Percentiles rank a stretch among this genome's conserved stretches.
These are phyloP conservation scores for Agonopterix subpropinquella DNA, from an alignment of 2,888 invertebrate genomes.

Conservation along the genomic window DNA sequence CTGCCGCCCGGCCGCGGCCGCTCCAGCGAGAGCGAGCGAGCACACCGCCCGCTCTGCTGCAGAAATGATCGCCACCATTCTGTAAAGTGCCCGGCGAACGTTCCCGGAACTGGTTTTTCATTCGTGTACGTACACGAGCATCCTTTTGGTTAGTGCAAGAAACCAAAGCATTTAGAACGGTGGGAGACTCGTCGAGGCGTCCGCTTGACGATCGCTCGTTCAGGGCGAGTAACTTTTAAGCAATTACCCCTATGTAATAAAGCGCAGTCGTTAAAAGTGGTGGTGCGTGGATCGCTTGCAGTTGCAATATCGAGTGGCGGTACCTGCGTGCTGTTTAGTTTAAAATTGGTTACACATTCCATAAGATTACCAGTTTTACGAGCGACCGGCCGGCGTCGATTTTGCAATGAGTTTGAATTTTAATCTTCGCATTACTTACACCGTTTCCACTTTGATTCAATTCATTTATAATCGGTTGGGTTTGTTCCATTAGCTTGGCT, in stretches of 20 bases:
- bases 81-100: neutral
- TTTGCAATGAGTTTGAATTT: slow-evolving; percentile 10
- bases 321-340: slow-evolving; percentile 27
- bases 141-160: slow-evolving; percentile 9
- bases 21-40: slow-evolving; percentile 4
- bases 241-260: too few relatives aligned
- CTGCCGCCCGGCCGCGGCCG: too few relatives aligned
- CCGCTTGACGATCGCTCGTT: neutral
- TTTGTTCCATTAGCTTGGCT: slow-evolving; percentile 5
- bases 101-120: slow-evolving; percentile 21
- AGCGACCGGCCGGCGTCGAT: slow-evolving; percentile 6
- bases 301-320: slow-evolving; percentile 12
- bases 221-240: too few relatives aligned
- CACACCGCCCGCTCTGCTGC: slow-evolving; percentile 6
- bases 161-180: neutral
- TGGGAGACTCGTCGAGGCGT: neutral
- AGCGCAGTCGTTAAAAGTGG: too few relatives aligned
- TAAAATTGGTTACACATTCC: slow-evolving; percentile 40
- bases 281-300: neutral
- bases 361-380: slow-evolving; percentile 30
- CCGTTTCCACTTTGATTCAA: neutral
- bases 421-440: slow-evolving; percentile 12
- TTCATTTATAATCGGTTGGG: slow-evolving; percentile 2
- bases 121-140: slow-evolving; percentile 4
- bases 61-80: slow-evolving; percentile 14